Percentiles rank a stretch among this genome's conserved stretches.
Conservation (phyloP, 2,888 invertebrate genomes). For the Helicoverpa assulta region DNA sequence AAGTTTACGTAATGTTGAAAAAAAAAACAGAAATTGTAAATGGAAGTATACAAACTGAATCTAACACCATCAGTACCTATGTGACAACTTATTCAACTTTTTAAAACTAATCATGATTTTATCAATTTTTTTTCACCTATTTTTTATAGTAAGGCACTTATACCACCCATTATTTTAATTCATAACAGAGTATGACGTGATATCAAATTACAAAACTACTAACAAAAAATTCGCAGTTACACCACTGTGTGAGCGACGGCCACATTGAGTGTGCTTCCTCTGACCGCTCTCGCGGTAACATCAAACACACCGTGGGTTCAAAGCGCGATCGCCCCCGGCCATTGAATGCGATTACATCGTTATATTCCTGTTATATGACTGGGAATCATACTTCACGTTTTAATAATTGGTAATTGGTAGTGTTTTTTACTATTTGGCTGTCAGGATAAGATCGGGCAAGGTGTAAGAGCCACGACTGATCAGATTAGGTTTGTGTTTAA, state of each 20-base stretch:
- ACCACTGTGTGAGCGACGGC: constrained; percentile 67
- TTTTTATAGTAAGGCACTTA: too few species aligned
- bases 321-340: constrained; percentile 74
- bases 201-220: neutral
- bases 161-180: neutral
- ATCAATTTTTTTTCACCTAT: too few species aligned
- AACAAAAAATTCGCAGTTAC: constrained; percentile 24
- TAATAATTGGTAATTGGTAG: constrained; percentile 55
- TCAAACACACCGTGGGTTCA: constrained; percentile 79
- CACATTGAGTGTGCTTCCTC: constrained; percentile 69
- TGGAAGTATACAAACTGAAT: too few species aligned
- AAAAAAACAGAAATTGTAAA: too few species aligned
- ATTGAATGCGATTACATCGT: constrained; percentile 63
- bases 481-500: neutral
- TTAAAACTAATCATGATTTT: too few species aligned
- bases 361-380: constrained; percentile 51
- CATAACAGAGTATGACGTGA: neutral
- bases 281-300: constrained; percentile 73
- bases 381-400: constrained; percentile 54
- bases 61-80: too few species aligned
- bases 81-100: too few species aligned
- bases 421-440: constrained; percentile 42
- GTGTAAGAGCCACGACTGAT: constrained; percentile 36
- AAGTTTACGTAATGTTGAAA: too few species aligned
- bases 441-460: constrained; percentile 44